Evolutionary conservation across 2,113 vertebrate genomes (phyloP).

Genomic region (Rissa tridactyla): DNA sequence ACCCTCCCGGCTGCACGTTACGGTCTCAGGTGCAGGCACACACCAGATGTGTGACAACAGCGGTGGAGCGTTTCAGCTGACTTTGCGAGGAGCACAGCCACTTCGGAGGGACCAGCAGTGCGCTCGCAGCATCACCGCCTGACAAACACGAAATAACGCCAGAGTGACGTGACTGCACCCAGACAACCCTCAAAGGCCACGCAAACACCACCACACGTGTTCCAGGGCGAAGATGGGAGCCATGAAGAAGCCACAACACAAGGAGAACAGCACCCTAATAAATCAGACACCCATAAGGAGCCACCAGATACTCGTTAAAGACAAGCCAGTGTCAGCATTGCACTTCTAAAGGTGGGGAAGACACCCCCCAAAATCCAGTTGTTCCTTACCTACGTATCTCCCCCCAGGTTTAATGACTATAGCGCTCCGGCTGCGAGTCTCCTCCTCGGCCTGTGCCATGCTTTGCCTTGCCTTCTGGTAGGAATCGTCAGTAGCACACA

Average conservation of each 20-base stretch:
- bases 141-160: rapidly evolving
- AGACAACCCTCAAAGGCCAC: neutral
- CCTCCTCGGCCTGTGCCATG: conserved; percentile 96
- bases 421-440: conserved; percentile 90
- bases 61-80: rapidly evolving
- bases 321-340: neutral
- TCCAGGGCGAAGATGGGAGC: neutral
- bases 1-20: neutral
- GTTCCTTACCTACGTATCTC: conserved; percentile 86
- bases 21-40: neutral
- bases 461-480: conserved; percentile 96
- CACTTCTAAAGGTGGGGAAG: neutral
- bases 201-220: neutral
- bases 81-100: neutral
- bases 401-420: conserved; percentile 97
- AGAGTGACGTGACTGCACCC: neutral
- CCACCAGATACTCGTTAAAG: neutral
- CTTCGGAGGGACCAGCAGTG: neutral
- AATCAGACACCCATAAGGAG: rapidly evolving
- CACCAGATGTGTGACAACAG: neutral
- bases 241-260: rapidly evolving
- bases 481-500: conserved; percentile 95
- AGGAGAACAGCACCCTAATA: neutral
- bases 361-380: neutral
- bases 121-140: neutral